A percentile compares a stretch with the other conserved stretches of the same genome.
Evolutionary conservation across 2,888 invertebrate genomes (phyloP).

Genomic region (Andrena hattorfiana): DNA sequence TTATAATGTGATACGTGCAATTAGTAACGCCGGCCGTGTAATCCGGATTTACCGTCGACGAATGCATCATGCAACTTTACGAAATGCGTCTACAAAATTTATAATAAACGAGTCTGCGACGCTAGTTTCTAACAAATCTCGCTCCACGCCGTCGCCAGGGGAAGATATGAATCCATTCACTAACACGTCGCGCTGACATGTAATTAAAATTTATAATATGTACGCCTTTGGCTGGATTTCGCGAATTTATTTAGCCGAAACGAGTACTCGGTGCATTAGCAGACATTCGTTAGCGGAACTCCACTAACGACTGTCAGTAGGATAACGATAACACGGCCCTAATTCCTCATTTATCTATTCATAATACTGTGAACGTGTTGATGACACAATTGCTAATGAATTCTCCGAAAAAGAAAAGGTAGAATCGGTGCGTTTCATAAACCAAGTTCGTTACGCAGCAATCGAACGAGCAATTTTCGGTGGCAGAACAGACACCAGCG

Average conservation of each 20-base stretch:
- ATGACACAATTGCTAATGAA: too few relatives aligned
- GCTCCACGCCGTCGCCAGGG: background rate
- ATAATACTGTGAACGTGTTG: too few relatives aligned
- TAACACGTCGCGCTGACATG: background rate
- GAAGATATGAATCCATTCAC: constrained; percentile 35
- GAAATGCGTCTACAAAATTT: constrained; percentile 58
- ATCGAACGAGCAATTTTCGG: too few relatives aligned
- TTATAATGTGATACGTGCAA: constrained; percentile 71
- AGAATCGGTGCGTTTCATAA: too few relatives aligned
- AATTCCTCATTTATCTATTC: too few relatives aligned
- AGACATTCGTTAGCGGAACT: background rate
- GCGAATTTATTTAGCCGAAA: constrained; percentile 5
- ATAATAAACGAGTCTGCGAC: constrained; percentile 48
- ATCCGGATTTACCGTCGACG: constrained; percentile 64
- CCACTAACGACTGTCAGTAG: background rate
- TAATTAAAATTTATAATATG: constrained; percentile 17
- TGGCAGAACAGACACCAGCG: background rate
- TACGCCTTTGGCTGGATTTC: background rate
- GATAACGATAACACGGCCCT: background rate
- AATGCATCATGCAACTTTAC: constrained; percentile 47
- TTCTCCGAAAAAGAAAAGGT: too few relatives aligned
- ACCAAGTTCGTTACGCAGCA: too few relatives aligned
- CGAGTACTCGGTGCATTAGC: background rate
- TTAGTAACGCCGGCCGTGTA: constrained; percentile 62
- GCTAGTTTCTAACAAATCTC: constrained; percentile 54